phyloP scores from a whole-genome alignment of 2,113 vertebrate genomes.

The Megaleporinus macrocephalus region DNA sequence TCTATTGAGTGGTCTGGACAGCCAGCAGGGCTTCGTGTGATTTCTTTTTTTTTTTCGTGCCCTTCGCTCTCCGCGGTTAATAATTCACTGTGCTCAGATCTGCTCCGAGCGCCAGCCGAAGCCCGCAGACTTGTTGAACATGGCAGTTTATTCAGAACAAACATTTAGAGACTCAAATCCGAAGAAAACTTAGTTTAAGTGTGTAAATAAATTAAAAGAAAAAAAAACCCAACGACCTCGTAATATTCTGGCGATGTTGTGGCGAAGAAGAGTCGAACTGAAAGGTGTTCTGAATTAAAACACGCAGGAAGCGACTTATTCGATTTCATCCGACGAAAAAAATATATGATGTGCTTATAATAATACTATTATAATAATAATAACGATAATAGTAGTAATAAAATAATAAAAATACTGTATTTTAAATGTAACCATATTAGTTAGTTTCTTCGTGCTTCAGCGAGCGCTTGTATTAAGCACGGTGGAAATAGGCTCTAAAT shows the following conservation, averaged over 20 bases:
- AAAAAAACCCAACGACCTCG: background rate
- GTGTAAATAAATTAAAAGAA: background rate
- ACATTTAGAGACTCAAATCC: background rate
- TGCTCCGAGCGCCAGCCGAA: background rate
- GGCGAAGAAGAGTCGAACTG: no score
- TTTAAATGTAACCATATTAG: background rate
- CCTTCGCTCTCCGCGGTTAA: conserved; percentile 46
- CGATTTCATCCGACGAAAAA: no score
- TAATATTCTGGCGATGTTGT: background rate
- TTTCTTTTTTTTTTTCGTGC: conserved; percentile 28
- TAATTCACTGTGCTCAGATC: conserved; percentile 30
- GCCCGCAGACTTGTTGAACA: background rate
- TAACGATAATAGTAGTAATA: no score
- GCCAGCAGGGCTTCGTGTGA: background rate
- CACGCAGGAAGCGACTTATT: no score
- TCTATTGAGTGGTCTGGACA: background rate
- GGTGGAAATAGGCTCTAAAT: background rate
- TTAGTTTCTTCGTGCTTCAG: no score
- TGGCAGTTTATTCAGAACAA: background rate
- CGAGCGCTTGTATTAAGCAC: background rate
- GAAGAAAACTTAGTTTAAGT: background rate
- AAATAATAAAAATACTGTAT: background rate
- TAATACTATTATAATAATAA: no score
- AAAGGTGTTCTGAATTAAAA: background rate
- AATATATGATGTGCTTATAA: no score